Evolutionary conservation across 1,140 invertebrate species (phyloP), one percentile per base, ranked within the genome.

Genomic region (Pogonognathellus flavescens): DNA sequence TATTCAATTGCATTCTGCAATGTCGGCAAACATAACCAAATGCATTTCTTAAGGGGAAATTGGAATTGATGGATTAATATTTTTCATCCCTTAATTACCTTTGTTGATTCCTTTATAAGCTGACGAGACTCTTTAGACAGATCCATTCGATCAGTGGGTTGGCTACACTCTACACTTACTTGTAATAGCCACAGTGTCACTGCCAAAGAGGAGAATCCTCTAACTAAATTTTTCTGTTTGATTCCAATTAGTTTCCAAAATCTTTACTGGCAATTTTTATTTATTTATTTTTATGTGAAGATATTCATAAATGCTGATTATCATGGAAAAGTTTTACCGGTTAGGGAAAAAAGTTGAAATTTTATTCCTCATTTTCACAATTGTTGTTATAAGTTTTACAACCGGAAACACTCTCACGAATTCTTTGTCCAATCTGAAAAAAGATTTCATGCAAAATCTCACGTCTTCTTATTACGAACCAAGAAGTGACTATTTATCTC

Each of bases 401-500:
- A n/a, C 70, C 6, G 70, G 70, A 76, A 76, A 76, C 49, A 49
- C 70, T 50, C 70, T 76, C 16, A n/a, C 70, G 16, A 76, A 76
- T 76, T 41, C 70, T n/a, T 41, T 76, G 31, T n/a, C 70, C 11
- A 76, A 18, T 31, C 41, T 76, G 0, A 76, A 76, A 14, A 76
- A 76, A 50, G 70, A 76, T 76, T 76, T 49, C 70, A 16, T 76
- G 31, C 70, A 76, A 50, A 76, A 76, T 76, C 70, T 76, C 16
- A 76, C 31, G 2, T 49, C 85, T 1, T 70, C 85, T 25, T 86
- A 86, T 41, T 82, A 82, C 52, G 85, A 86, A 22, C 85, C 85
- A 0, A 82, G 85, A 83, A 76, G 85, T 41, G 85, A 86, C 18
- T 86, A 82, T 53, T 9, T 81, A n/a, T 81, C 80, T 20, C 18